A percentile compares a stretch with the other conserved stretches of the same genome.
These are phyloP conservation scores for Euproctis similis DNA, from an alignment of 2,888 invertebrate species.

Conservation along the genomic window DNA sequence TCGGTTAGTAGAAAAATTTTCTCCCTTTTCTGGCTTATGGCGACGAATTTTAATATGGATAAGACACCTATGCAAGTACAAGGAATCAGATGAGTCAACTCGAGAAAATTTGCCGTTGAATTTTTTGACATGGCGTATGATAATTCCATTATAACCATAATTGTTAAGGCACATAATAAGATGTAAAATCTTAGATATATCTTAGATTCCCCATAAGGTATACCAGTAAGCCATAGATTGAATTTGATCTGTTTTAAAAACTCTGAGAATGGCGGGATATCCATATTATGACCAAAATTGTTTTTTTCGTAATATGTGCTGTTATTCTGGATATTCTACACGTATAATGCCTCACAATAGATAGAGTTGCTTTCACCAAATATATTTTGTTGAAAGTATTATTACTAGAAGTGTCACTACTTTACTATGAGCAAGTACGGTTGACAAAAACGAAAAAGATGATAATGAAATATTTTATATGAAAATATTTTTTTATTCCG, in stretches of 20 bases:
- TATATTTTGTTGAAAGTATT: too few relatives aligned
- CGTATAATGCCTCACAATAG: too few relatives aligned
- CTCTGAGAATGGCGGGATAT: conserved; percentile 38
- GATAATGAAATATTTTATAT: too few relatives aligned
- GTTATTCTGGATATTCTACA: too few relatives aligned
- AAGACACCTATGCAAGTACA: conserved; percentile 40
- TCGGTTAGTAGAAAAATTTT: conserved; percentile 35
- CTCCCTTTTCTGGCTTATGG: conserved; percentile 23
- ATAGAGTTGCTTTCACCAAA: too few relatives aligned
- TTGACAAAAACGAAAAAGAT: too few relatives aligned
- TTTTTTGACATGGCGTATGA: conserved; percentile 39
- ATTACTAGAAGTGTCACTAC: too few relatives aligned
- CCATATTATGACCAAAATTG: too few relatives aligned
- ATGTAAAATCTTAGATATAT: conserved; percentile 30
- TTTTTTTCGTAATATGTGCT: too few relatives aligned
- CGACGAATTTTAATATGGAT: conserved; percentile 35
- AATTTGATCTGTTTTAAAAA: conserved; percentile 40
- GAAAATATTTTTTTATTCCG: too few relatives aligned
- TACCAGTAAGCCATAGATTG: conserved; percentile 41
- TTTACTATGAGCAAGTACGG: too few relatives aligned
- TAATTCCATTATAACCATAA: conserved; percentile 32
- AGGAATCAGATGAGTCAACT: conserved; percentile 45
- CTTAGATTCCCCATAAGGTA: conserved; percentile 30
- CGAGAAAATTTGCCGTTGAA: conserved; percentile 43
- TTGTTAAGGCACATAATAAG: conserved; percentile 16